Conservation (phyloP, 2,113 vertebrate species). For the Rallus limicola region DNA sequence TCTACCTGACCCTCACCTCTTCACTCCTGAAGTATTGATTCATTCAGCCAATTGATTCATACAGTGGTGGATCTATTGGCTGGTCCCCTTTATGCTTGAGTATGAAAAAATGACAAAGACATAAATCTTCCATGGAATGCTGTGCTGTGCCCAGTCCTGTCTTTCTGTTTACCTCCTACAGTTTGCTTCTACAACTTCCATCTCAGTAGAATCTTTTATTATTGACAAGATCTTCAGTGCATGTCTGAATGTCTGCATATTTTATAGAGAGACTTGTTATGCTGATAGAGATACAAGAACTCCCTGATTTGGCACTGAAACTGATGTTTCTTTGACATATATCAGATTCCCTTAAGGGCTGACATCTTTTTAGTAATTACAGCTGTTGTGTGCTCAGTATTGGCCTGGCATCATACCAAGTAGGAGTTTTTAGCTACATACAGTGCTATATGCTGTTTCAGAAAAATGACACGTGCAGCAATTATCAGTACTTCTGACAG, state of each 20-base stretch:
- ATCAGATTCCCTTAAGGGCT: background rate
- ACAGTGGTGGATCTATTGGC: background rate
- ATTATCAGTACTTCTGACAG: background rate
- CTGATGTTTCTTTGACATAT: background rate
- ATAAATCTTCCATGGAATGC: background rate
- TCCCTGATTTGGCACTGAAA: background rate
- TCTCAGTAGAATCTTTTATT: background rate
- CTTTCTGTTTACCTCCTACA: background rate
- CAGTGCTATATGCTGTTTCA: background rate
- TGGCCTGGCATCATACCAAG: background rate
- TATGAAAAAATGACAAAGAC: background rate
- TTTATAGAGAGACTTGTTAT: background rate
- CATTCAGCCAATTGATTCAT: background rate
- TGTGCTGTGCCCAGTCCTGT: background rate
- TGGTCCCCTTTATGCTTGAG: background rate
- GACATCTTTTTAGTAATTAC: background rate
- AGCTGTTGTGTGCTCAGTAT: background rate
- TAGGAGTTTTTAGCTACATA: background rate
- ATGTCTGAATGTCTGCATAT: background rate
- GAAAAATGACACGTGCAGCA: background rate
- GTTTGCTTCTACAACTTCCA: background rate
- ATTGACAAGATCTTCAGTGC: background rate
- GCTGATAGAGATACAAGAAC: background rate
- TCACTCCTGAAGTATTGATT: background rate
- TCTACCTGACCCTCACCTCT: background rate